Evolutionary conservation across 2,113 vertebrate genomes (phyloP).

Genomic region (Amia ocellicauda): DNA sequence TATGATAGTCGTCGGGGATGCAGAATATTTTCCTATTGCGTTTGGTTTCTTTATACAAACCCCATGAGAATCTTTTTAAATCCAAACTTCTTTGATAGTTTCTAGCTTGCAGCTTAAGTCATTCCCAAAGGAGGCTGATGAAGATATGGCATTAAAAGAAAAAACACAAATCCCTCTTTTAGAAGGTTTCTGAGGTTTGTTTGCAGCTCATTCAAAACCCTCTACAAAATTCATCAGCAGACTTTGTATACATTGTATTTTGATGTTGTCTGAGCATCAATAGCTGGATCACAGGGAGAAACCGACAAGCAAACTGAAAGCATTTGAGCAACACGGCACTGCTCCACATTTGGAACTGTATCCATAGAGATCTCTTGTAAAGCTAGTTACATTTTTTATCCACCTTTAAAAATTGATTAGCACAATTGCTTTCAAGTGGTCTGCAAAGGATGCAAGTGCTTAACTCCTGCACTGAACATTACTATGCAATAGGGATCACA

Average conservation of each 20-base stretch:
- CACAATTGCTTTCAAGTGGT: neutral
- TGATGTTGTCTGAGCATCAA: neutral
- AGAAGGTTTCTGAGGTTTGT: neutral
- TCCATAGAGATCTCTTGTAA: neutral
- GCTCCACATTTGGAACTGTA: neutral
- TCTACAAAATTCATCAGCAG: neutral
- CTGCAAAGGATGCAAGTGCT: neutral
- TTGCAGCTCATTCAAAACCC: neutral
- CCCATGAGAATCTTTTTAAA: too few relatives aligned
- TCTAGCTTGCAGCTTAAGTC: too few relatives aligned
- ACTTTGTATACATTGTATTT: too few relatives aligned
- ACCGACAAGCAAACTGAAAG: neutral
- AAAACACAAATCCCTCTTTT: neutral
- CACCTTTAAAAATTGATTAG: neutral
- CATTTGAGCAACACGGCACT: neutral
- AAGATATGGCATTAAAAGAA: neutral
- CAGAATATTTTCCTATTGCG: too few relatives aligned
- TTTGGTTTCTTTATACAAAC: too few relatives aligned
- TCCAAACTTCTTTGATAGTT: too few relatives aligned
- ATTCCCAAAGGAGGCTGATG: neutral
- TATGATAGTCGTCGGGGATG: too few relatives aligned
- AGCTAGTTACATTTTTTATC: neutral
- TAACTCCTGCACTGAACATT: too few relatives aligned
- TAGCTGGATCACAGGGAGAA: neutral
- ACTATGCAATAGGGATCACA: too few relatives aligned